phyloP scores from a whole-genome alignment of 2,888 invertebrate species.

The Drosophila stalkeri region DNA sequence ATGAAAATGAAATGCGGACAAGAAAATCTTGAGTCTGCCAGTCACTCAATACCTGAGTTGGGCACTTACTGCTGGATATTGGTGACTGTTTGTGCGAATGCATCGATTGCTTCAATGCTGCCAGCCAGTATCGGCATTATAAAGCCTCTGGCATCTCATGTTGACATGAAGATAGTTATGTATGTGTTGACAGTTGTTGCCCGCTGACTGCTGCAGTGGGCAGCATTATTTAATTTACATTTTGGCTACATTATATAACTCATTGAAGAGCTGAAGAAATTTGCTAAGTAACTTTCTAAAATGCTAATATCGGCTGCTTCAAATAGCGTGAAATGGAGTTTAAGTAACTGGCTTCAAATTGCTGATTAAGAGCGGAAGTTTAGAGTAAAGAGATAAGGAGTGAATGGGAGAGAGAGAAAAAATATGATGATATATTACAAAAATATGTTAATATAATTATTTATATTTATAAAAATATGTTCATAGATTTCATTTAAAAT shows the following conservation, averaged over 20 bases:
- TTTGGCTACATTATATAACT: conserved; percentile 3
- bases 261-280: background rate
- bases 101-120: conserved; percentile 25
- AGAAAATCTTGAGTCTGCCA: conserved; percentile 52
- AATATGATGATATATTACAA: too few species aligned
- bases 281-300: conserved; percentile 6
- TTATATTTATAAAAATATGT: too few species aligned
- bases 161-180: conserved; percentile 36
- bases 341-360: background rate
- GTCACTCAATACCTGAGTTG: conserved; percentile 46
- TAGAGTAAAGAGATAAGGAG: too few species aligned
- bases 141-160: conserved; percentile 34
- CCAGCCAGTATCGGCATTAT: conserved; percentile 35
- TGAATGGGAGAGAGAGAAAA: too few species aligned
- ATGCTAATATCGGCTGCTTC: background rate
- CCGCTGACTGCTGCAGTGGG: conserved; percentile 19
- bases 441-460: too few species aligned
- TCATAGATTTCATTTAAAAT: too few species aligned
- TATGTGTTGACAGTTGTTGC: conserved; percentile 32
- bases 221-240: conserved; percentile 28
- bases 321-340: background rate
- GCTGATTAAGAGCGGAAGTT: too few species aligned
- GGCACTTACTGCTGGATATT: conserved; percentile 41
- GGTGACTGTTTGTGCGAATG: conserved; percentile 3
- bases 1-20: conserved; percentile 77